Conservation (phyloP, 2,113 vertebrate genomes). For the Microcebus jonahi region DNA sequence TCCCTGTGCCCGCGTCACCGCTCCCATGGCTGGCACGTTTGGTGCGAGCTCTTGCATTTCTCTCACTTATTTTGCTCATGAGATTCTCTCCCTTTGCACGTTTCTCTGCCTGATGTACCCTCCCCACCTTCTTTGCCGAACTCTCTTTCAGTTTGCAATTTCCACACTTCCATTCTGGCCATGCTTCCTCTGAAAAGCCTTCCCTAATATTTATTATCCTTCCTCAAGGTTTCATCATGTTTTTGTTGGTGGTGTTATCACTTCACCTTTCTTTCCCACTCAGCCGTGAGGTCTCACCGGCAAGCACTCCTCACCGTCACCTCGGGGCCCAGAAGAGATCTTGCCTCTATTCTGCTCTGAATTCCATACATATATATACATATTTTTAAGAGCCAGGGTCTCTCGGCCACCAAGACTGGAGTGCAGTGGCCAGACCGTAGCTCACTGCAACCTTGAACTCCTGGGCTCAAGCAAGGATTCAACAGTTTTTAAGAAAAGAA, state of each 20-base stretch:
- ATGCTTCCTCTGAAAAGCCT: neutral
- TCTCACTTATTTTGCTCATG: rapidly evolving
- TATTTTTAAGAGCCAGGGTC: no score
- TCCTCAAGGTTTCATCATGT: neutral
- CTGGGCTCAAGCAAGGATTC: no score
- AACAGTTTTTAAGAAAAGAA: neutral
- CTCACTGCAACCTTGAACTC: no score
- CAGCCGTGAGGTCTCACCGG: neutral
- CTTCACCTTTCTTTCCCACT: neutral
- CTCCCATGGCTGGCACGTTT: neutral
- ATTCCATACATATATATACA: no score
- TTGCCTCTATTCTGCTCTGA: neutral
- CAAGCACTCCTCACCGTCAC: rapidly evolving
- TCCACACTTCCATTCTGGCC: neutral
- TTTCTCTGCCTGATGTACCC: rapidly evolving
- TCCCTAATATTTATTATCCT: no score
- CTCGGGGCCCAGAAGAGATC: rapidly evolving
- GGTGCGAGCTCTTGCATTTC: rapidly evolving
- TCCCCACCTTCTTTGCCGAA: neutral
- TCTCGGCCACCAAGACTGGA: no score
- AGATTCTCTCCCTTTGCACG: rapidly evolving
- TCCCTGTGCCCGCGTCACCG: rapidly evolving
- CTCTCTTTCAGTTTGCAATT: neutral
- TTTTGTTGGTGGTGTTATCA: neutral
- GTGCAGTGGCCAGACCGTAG: no score